Evolutionary conservation across 2,797 vertebrate genomes (phyloP).

Genomic region (Myripristis jacobus): DNA sequence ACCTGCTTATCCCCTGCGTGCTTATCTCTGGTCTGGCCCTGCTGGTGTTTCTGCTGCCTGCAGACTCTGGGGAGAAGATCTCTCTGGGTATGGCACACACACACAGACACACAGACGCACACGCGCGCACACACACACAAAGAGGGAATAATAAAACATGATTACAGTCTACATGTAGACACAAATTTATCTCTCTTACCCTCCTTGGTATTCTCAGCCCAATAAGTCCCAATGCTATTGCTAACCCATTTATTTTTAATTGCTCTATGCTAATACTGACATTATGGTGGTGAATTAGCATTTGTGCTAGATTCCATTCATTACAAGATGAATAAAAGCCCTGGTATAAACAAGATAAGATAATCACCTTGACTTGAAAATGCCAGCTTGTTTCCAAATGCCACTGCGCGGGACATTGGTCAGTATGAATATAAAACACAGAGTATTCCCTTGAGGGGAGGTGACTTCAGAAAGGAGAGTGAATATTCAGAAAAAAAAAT

Average conservation of each 20-base stretch:
- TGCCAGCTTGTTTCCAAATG: conserved; percentile 55
- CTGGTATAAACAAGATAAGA: conserved; percentile 32
- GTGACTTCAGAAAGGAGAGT: conserved; percentile 1
- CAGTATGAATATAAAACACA: conserved; percentile 34
- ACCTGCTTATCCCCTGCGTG: conserved; percentile 92
- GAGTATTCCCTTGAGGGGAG: not conserved
- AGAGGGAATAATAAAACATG: conserved; percentile 37
- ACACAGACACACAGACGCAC: conserved; percentile 10
- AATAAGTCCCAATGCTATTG: conserved; percentile 1
- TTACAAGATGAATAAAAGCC: conserved; percentile 39
- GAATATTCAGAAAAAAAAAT: conserved; percentile 40
- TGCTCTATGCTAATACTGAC: conserved; percentile 61
- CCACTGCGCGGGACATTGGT: conserved; percentile 33
- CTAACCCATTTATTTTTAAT: conserved; percentile 44
- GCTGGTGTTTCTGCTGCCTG: conserved; percentile 92
- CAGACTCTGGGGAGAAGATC: conserved; percentile 95
- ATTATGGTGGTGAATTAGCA: conserved; percentile 52
- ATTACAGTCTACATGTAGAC: conserved; percentile 22
- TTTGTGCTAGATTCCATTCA: conserved; percentile 39
- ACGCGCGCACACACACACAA: conserved; percentile 11
- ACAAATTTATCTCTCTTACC: conserved; percentile 15
- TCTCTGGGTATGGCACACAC: conserved; percentile 85
- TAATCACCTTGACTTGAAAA: conserved; percentile 57
- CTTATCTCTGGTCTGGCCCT: conserved; percentile 92
- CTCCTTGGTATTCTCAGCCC: conserved; percentile 9